phyloP scores from a whole-genome alignment of 2,113 vertebrate species.

The Choloepus hoffmanni region DNA sequence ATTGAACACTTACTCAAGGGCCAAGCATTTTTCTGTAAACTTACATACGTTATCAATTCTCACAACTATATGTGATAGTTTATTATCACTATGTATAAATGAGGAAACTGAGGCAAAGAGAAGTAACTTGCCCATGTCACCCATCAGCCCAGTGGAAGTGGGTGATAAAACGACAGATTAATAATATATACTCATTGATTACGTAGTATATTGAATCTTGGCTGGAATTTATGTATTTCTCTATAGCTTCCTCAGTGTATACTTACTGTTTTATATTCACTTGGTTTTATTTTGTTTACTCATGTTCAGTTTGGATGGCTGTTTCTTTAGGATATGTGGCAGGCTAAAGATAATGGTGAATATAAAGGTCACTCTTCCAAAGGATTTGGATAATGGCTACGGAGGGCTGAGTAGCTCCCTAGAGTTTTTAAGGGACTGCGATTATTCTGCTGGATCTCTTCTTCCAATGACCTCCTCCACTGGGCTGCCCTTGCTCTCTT shows the following conservation, averaged over 20 bases:
- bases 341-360: neutral
- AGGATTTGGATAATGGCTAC: neutral
- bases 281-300: neutral
- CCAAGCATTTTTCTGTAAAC: conserved; percentile 22
- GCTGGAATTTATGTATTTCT: neutral
- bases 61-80: neutral
- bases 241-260: neutral
- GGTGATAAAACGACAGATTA: neutral
- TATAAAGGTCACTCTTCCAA: neutral
- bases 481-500: neutral
- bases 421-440: neutral
- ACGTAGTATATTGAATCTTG: neutral
- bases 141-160: neutral
- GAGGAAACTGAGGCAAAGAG: conserved; percentile 13
- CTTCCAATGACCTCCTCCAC: neutral
- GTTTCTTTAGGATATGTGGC: neutral
- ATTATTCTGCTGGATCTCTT: neutral
- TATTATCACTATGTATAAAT: neutral
- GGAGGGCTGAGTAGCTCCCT: neutral
- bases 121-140: neutral
- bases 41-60: neutral
- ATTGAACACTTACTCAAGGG: neutral
- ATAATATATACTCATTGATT: neutral
- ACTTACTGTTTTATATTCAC: neutral
- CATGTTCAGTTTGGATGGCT: neutral